These are phyloP conservation scores for Cephus pygmeus DNA, from an alignment of 2,888 invertebrate species.

Conservation along the genomic window DNA sequence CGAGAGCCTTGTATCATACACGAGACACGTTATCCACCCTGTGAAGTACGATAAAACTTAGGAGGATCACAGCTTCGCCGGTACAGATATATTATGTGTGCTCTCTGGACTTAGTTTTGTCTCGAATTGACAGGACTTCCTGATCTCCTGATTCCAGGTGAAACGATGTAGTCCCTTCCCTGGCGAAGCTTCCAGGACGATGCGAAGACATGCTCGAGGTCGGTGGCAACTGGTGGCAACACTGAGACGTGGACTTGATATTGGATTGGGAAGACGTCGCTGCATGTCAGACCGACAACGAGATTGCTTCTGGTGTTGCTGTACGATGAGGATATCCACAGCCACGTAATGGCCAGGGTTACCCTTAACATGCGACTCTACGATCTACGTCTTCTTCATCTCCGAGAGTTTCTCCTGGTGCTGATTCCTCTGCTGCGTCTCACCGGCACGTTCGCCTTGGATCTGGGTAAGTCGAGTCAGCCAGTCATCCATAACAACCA, in stretches of 20 bases:
- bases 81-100: neutral
- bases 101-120: neutral
- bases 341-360: slow-evolving; percentile 46
- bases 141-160: neutral
- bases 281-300: neutral
- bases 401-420: slow-evolving; percentile 48
- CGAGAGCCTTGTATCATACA: neutral
- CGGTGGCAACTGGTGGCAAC: neutral
- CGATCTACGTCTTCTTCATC: slow-evolving; percentile 44
- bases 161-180: neutral
- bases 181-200: neutral
- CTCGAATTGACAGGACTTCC: neutral
- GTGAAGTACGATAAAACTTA: neutral
- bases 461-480: slow-evolving; percentile 49
- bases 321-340: slow-evolving; percentile 50
- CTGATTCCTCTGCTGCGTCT: slow-evolving; percentile 45
- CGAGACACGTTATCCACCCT: neutral
- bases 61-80: neutral
- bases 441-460: slow-evolving; percentile 44
- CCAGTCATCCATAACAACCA: neutral
- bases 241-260: neutral
- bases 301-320: slow-evolving; percentile 30
- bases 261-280: neutral
- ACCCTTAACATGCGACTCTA: slow-evolving; percentile 55
- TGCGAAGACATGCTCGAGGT: neutral